phyloP scores from a whole-genome alignment of 1,140 invertebrate genomes.

The Latrodectus geometricus region DNA sequence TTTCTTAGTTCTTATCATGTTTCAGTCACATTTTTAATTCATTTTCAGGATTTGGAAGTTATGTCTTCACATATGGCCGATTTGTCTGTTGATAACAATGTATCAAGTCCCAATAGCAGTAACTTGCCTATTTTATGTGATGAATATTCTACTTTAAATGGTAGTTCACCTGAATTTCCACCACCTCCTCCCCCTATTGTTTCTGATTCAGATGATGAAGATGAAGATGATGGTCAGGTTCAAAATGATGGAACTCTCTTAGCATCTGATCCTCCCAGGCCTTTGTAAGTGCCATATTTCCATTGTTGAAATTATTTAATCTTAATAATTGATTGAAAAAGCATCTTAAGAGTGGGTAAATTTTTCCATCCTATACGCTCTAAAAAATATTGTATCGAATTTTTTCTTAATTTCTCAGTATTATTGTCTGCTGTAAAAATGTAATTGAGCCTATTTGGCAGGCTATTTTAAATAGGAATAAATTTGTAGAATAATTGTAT shows the following conservation, averaged over 20 bases:
- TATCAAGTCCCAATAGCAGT: slow-evolving; percentile 62
- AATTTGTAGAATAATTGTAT: too few species aligned
- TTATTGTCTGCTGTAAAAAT: neutral
- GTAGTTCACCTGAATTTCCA: slow-evolving; percentile 62
- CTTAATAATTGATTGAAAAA: neutral
- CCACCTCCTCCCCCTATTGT: slow-evolving; percentile 65
- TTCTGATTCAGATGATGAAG: slow-evolving; percentile 70
- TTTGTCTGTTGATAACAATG: slow-evolving; percentile 72
- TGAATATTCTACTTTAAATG: slow-evolving; percentile 61
- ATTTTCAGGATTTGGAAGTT: slow-evolving; percentile 87
- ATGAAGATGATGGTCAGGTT: slow-evolving; percentile 72
- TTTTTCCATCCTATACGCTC: neutral
- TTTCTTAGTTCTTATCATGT: neutral
- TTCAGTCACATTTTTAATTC: neutral
- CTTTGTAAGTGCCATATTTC: slow-evolving; percentile 80
- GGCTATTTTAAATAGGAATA: too few species aligned
- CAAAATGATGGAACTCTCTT: slow-evolving; percentile 93
- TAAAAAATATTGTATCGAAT: neutral
- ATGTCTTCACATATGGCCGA: slow-evolving; percentile 93
- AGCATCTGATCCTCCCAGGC: slow-evolving; percentile 95
- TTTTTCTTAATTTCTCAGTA: neutral
- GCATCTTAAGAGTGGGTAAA: neutral
- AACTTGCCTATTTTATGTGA: slow-evolving; percentile 43
- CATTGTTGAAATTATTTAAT: neutral
- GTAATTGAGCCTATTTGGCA: neutral